Evolutionary conservation across 2,113 vertebrate species (phyloP), one percentile per base, ranked within the genome.

Genomic region (Heterotilapia buettikoferi): DNA sequence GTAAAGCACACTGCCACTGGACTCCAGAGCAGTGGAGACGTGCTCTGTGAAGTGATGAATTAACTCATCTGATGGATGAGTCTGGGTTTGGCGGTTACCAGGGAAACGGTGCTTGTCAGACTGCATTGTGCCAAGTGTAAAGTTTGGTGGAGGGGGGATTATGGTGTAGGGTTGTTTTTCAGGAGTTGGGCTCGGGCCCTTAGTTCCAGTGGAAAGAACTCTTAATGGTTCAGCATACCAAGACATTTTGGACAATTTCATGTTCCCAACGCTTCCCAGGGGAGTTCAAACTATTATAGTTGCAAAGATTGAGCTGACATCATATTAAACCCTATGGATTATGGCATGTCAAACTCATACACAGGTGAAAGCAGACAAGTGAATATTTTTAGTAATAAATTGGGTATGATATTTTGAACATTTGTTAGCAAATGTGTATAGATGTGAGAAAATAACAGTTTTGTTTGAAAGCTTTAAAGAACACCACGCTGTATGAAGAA

Each of bases 141-240:
- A 7, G 2, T 36, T 63, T 63, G 6, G 59, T 63, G 18, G 18
- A 63, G 31, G 31, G 16, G 59, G 18, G 3, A 0, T 63, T 63
- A 19, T 63, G 19, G 59, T 36, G 16, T 19, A 63, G 59, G 59
- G 59, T 11, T 11, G 59, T n/a, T 63, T 36, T 63, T 36, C 6
- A 1, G 31, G 31, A 7, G 31, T 36, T 66, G 18, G 61, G 4
- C 33, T 66, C 33, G 12, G 61, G 31, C 18, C 31, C 33, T 66
- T 0, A 66, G 61, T 66, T n/a, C 31, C 18, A 66, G 61, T 66
- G 0, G 18, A 66, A 66, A 31, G 2, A 66, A n/a, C 31, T n/a
- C 36, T 7, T 36, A 38, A 10, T 38, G 31, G 31, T 36, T 66
- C 18, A 66, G 18, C 61, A 38, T 63, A 0, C 59, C 18, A 36